phyloP scores from a whole-genome alignment of 2,113 vertebrate species.

The Cololabis saira region DNA sequence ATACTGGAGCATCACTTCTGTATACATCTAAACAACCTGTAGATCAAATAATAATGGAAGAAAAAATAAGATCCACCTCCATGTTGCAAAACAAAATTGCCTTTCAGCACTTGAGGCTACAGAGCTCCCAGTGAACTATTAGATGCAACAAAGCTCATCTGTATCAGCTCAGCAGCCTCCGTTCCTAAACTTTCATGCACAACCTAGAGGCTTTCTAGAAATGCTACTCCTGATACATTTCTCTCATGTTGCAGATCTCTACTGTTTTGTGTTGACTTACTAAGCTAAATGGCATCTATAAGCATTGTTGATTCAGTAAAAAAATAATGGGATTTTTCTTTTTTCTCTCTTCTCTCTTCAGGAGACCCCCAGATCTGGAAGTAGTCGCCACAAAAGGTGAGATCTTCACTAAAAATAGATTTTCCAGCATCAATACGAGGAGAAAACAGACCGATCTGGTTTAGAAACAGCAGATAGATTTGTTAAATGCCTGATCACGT shows the following conservation, averaged over 20 bases:
- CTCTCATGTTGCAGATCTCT: conserved; percentile 19
- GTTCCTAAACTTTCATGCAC: conserved; percentile 34
- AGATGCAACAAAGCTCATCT: conserved; percentile 54
- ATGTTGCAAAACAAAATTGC: conserved; percentile 48
- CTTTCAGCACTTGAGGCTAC: conserved; percentile 44
- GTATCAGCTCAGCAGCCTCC: conserved; percentile 48
- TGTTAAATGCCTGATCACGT: conserved; percentile 8
- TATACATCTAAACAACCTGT: conserved; percentile 53
- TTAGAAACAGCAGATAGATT: background rate
- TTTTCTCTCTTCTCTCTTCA: conserved; percentile 72
- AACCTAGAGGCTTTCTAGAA: conserved; percentile 56
- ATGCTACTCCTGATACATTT: conserved; percentile 46
- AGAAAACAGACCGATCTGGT: too few relatives aligned
- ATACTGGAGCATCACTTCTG: conserved; percentile 21
- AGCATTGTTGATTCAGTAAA: background rate
- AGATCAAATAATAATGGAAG: conserved; percentile 47
- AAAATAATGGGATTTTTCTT: background rate
- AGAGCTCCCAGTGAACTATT: conserved; percentile 47
- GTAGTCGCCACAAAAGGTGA: conserved; percentile 91
- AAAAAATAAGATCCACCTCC: conserved; percentile 44
- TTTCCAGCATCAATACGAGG: too few relatives aligned
- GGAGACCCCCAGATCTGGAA: conserved; percentile 87
- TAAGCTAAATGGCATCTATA: background rate
- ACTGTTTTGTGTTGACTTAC: conserved; percentile 7
- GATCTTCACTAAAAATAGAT: conserved; percentile 34